These are phyloP conservation scores for Diachasma alloeum DNA, from an alignment of 1,140 invertebrate genomes.

Conservation along the genomic window DNA sequence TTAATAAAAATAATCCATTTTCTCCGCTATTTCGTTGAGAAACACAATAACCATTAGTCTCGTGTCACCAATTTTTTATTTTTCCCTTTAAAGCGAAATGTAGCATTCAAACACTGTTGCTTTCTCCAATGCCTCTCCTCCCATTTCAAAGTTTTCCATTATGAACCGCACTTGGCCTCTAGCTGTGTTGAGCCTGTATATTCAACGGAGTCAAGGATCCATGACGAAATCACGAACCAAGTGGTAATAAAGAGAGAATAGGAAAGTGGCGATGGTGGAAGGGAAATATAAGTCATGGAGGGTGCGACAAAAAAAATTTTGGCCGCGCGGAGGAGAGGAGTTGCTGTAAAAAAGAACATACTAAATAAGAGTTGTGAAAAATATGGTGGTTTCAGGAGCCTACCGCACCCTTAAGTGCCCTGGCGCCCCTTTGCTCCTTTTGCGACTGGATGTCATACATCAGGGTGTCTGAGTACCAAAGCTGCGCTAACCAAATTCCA, in stretches of 20 bases:
- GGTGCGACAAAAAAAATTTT: conserved; percentile 38
- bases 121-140: background rate
- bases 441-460: conserved; percentile 48
- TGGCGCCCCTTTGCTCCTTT: conserved; percentile 50
- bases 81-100: background rate
- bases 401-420: conserved; percentile 54
- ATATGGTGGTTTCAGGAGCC: conserved; percentile 48
- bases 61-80: conserved; percentile 24
- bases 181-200: conserved; percentile 17
- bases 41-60: conserved; percentile 37
- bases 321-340: background rate
- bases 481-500: conserved; percentile 21
- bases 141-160: conserved; percentile 28
- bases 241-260: conserved; percentile 40
- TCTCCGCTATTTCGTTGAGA: background rate
- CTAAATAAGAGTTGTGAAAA: conserved; percentile 56
- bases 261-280: conserved; percentile 30
- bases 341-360: conserved; percentile 36
- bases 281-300: conserved; percentile 26
- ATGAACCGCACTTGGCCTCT: conserved; percentile 7
- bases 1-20: conserved; percentile 13
- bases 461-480: conserved; percentile 43
- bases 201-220: conserved; percentile 52
- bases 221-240: conserved; percentile 55
- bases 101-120: conserved; percentile 3